Percentiles rank a stretch among this genome's conserved stretches.
Evolutionary conservation across 2,113 vertebrate genomes (phyloP).

Genomic region (Tragelaphus imberbis): DNA sequence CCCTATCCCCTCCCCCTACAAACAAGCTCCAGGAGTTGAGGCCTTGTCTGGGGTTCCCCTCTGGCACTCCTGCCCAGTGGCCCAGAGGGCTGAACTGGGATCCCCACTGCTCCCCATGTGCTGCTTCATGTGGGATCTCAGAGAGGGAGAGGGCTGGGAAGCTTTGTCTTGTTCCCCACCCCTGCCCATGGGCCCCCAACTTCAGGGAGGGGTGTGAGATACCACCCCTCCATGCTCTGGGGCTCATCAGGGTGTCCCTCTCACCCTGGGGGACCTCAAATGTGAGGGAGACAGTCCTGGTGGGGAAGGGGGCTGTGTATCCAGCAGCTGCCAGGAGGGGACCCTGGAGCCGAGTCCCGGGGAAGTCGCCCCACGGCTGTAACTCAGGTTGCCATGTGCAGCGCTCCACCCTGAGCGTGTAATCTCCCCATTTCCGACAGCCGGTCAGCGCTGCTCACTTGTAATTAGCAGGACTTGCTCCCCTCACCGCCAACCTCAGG

Average conservation of each 20-base stretch:
- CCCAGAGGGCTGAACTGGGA: not conserved
- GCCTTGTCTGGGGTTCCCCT: not conserved
- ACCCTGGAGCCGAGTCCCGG: not conserved
- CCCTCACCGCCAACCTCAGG: slow-evolving; percentile 68
- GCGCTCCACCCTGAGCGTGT: slow-evolving; percentile 54
- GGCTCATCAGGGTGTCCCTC: not conserved
- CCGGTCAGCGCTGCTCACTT: slow-evolving; percentile 58
- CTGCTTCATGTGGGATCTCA: not conserved
- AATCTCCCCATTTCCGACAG: slow-evolving; percentile 68
- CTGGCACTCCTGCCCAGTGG: not conserved
- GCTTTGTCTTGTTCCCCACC: not conserved
- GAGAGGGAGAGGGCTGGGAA: not conserved
- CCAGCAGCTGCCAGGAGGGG: not conserved
- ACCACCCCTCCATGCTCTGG: not conserved
- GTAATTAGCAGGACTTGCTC: slow-evolving; percentile 64
- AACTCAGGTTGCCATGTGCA: slow-evolving; percentile 52
- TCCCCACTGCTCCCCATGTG: too few species aligned
- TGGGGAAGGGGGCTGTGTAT: not conserved
- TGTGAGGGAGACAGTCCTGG: fast-evolving
- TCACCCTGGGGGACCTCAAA: not conserved
- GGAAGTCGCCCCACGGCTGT: not conserved
- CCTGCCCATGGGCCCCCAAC: not conserved
- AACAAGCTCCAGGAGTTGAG: not conserved
- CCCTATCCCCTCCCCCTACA: not conserved
- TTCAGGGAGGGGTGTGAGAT: not conserved